phyloP scores from a whole-genome alignment of 92 coral and sea anemone species.

The Palythoa grandiflora region DNA sequence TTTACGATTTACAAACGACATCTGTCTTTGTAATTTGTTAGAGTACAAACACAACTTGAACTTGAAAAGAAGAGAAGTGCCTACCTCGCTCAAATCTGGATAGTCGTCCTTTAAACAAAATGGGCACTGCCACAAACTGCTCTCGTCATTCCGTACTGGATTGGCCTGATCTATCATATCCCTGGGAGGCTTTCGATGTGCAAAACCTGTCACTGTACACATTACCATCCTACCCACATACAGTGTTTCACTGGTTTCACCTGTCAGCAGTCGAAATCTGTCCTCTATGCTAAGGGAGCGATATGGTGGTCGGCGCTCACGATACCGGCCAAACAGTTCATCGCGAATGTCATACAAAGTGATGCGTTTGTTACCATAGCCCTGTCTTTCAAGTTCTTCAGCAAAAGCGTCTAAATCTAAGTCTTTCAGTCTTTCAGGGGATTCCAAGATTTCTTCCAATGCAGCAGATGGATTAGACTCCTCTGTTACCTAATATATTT shows the following conservation, averaged over 20 bases:
- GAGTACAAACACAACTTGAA: no score
- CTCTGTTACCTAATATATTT: constrained; percentile 73
- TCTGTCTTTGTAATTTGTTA: no score
- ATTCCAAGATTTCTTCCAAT: constrained; percentile 91
- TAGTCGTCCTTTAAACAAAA: constrained; percentile 86
- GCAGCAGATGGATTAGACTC: constrained; percentile 98
- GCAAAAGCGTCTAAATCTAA: constrained; percentile 97
- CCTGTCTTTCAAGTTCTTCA: constrained; percentile 95
- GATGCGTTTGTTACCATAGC: constrained; percentile 92
- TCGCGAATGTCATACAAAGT: constrained; percentile 98
- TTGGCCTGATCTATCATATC: constrained; percentile 94
- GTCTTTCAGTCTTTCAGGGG: constrained; percentile 94
- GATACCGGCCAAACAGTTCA: constrained; percentile 93
- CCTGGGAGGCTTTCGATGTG: constrained; percentile 91
- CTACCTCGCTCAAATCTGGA: constrained; percentile 90
- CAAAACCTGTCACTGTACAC: constrained; percentile 93
- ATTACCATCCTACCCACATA: constrained; percentile 90
- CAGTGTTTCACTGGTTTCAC: constrained; percentile 85
- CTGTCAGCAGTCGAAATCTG: constrained; percentile 88
- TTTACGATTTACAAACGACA: no score
- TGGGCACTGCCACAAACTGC: constrained; percentile 93
- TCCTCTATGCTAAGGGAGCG: constrained; percentile 91
- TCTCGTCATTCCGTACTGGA: constrained; percentile 87
- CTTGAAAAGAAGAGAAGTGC: background rate
- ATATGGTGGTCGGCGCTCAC: constrained; percentile 88